Percentiles rank a stretch among this genome's conserved stretches.
Evolutionary conservation across 1,140 invertebrate species (phyloP).

Genomic region (Drosophila tani): DNA sequence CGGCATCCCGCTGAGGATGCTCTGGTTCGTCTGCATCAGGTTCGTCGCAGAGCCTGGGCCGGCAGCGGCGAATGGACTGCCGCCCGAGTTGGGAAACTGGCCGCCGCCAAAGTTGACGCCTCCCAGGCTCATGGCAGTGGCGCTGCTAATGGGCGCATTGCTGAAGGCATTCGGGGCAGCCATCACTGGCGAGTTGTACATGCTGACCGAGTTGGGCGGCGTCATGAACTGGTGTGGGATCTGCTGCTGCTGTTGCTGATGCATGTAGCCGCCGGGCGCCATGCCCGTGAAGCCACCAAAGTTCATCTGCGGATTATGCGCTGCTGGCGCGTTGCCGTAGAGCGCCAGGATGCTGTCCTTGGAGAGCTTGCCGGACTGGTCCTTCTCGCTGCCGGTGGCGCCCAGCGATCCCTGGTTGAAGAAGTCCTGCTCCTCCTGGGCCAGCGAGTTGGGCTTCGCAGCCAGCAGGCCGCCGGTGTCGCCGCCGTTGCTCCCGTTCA

Average conservation of each 20-base stretch:
- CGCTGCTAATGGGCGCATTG: slow-evolving; percentile 64
- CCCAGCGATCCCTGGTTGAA: slow-evolving; percentile 90
- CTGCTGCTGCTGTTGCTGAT: slow-evolving; percentile 66
- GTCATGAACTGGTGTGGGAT: slow-evolving; percentile 83
- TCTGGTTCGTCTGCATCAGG: slow-evolving; percentile 81
- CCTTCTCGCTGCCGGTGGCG: slow-evolving; percentile 86
- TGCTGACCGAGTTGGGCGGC: slow-evolving; percentile 81
- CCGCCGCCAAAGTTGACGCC: slow-evolving; percentile 56
- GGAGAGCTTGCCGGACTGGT: slow-evolving; percentile 93
- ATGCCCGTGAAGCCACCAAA: slow-evolving; percentile 76
- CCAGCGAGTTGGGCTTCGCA: slow-evolving; percentile 85
- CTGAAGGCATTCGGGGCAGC: slow-evolving; percentile 82
- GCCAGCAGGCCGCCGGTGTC: slow-evolving; percentile 44
- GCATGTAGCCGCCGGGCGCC: slow-evolving; percentile 76
- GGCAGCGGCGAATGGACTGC: slow-evolving; percentile 49
- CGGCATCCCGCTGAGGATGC: slow-evolving; percentile 68
- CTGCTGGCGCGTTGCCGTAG: slow-evolving; percentile 89
- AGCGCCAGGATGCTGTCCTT: slow-evolving; percentile 97
- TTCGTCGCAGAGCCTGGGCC: slow-evolving; percentile 41
- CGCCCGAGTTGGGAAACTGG: slow-evolving; percentile 66
- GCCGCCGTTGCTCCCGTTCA: slow-evolving; percentile 68
- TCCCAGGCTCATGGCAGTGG: slow-evolving; percentile 63
- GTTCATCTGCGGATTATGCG: slow-evolving; percentile 74
- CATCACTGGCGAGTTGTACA: slow-evolving; percentile 84
- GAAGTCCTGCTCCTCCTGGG: slow-evolving; percentile 94